Conservation (phyloP, 1,140 invertebrate species). For the Aleiodes sp. region DNA sequence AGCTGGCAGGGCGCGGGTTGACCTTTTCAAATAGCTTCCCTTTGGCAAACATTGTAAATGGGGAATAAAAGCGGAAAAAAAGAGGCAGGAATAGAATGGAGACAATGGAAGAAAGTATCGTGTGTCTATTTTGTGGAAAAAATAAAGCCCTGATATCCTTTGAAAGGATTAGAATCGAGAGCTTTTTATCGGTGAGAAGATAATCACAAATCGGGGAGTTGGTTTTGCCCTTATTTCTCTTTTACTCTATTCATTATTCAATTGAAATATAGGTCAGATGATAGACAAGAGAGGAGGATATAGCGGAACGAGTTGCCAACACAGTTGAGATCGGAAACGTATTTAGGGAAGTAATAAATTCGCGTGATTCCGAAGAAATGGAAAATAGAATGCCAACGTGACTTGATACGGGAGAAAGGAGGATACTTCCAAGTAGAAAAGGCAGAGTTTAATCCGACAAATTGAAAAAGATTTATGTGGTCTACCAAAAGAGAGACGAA, state of each 20-base stretch:
- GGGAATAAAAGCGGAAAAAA: neutral
- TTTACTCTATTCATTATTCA: too few relatives aligned
- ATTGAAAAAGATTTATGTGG: neutral
- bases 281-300: slow-evolving; percentile 6
- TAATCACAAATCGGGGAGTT: neutral
- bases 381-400: too few relatives aligned
- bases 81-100: neutral
- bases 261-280: slow-evolving; percentile 1
- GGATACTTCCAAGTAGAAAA: neutral
- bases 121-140: neutral
- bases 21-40: neutral
- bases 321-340: neutral
- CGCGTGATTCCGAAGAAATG: neutral
- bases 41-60: neutral
- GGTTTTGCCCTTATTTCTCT: neutral
- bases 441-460: slow-evolving; percentile 6
- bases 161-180: neutral
- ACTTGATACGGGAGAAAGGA: neutral
- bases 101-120: neutral
- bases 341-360: slow-evolving; percentile 1
- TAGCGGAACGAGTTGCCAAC: neutral
- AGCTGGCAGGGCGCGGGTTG: slow-evolving; percentile 8
- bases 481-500: neutral
- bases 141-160: neutral
- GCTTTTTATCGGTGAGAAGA: neutral